phyloP scores from a whole-genome alignment of 2,888 invertebrate species.

The Laspeyria flexula region DNA sequence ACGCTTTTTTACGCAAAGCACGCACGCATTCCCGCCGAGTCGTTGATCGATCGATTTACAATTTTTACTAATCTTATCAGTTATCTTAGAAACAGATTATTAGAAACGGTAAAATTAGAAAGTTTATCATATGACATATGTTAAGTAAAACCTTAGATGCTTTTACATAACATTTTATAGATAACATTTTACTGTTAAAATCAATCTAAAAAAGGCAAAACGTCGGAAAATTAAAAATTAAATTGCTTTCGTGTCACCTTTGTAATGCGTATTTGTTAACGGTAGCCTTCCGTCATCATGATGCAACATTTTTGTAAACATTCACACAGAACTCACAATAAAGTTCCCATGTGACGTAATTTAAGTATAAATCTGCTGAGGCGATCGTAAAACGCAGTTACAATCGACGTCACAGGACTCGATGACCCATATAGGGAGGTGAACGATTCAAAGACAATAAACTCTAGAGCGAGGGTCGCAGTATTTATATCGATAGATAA shows the following conservation, averaged over 20 bases:
- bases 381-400: slow-evolving; percentile 39
- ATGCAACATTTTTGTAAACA: not conserved
- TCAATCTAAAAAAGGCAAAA: no score
- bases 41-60: slow-evolving; percentile 21
- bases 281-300: not conserved
- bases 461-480: slow-evolving; percentile 9
- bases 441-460: slow-evolving; percentile 47
- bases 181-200: no score
- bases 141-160: no score
- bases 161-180: no score
- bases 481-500: slow-evolving; percentile 22
- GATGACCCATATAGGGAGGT: slow-evolving; percentile 73
- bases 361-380: slow-evolving; percentile 18
- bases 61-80: no score
- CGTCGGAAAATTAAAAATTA: not conserved
- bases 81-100: no score
- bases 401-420: slow-evolving; percentile 58
- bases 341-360: slow-evolving; percentile 9
- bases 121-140: no score
- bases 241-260: not conserved
- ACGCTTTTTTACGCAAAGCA: slow-evolving; percentile 21
- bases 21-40: slow-evolving; percentile 26
- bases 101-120: no score
- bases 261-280: no score
- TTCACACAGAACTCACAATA: not conserved